Conservation (phyloP, 1,140 invertebrate species). For the Drosophila sucinea region DNA sequence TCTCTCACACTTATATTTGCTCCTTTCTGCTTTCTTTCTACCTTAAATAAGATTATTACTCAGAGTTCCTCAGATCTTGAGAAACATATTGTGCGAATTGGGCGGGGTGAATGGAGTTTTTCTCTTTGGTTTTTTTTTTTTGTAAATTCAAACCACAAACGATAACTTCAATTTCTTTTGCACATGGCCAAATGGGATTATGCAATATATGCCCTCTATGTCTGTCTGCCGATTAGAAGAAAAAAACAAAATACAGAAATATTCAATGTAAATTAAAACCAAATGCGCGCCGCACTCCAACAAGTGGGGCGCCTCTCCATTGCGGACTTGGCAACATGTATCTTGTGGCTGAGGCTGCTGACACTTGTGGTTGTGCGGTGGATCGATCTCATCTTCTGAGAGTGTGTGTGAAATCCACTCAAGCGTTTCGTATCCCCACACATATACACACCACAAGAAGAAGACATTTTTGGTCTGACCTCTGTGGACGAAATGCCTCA, state of each 20-base stretch:
- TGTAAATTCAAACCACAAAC: not conserved
- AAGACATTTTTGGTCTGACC: slow-evolving; percentile 62
- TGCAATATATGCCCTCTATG: slow-evolving; percentile 57
- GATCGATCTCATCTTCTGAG: slow-evolving; percentile 23
- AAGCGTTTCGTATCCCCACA: slow-evolving; percentile 42
- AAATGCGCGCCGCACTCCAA: slow-evolving; percentile 54
- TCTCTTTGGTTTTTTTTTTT: slow-evolving; percentile 5
- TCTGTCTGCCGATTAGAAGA: slow-evolving; percentile 68
- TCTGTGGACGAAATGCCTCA: slow-evolving; percentile 35
- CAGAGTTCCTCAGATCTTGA: not conserved
- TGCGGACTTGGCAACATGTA: slow-evolving; percentile 45
- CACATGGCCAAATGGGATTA: slow-evolving; percentile 44
- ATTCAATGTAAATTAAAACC: slow-evolving; percentile 78
- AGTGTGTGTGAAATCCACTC: slow-evolving; percentile 52
- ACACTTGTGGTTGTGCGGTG: slow-evolving; percentile 35
- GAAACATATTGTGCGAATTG: slow-evolving; percentile 8
- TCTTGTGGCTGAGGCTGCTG: slow-evolving; percentile 51
- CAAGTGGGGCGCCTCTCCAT: slow-evolving; percentile 59
- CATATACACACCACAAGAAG: not conserved
- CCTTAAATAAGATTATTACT: slow-evolving; percentile 10
- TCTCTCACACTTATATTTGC: not conserved
- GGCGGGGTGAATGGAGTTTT: not conserved
- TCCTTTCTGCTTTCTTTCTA: slow-evolving; percentile 6
- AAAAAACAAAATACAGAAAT: not conserved
- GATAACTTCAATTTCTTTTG: slow-evolving; percentile 5